Evolutionary conservation across 2,888 invertebrate species (phyloP), one percentile per base, ranked within the genome.

Genomic region (Papilio elwesi): DNA sequence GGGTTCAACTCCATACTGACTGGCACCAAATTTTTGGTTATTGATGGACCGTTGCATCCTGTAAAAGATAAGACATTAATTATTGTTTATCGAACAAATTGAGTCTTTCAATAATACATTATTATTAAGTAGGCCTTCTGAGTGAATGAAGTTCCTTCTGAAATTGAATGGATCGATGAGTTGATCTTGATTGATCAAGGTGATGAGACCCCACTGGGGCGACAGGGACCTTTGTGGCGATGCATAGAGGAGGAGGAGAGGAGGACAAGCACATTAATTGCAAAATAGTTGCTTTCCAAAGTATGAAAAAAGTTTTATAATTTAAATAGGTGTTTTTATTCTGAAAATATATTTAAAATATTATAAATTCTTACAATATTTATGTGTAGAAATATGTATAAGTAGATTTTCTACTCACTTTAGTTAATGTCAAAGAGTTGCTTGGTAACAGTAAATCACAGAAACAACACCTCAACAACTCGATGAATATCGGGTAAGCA

Each of bases 11-110:
- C n/a, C 59, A 11, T 43, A 43, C 15, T 62, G 59, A 10, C 59
- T n/a, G n/a, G n/a, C n/a, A 38, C 59, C 38, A 15, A 15, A 11
- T 11, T 15, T 62, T 9, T 62, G 43, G n/a, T 38, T 0, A 15
- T 62, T 62, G 43, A 49, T 64, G 8, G 64, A 64, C 12, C 64
- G 48, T 26, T 64, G 64, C 64, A 64, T 64, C 26, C 64, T 64
- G 64, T 2, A 26, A 64, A 4, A 62, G n/a, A 11, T 47, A 26
- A 57, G 4, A 16, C 11, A 48, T 64, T 5, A 48, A 48, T 64
- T 15, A 48, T 12, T 64, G 15, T 16, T 47, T 26, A 1, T 26
- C 26, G 26, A 26, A 43, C 2, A 26, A 43, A 4, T 43, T 43
- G 26, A 26, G 4, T 1, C 26, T 26, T 26, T 26, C 4, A 26